Conservation (phyloP, 2,113 vertebrate genomes). For the Seriola aureovittata region DNA sequence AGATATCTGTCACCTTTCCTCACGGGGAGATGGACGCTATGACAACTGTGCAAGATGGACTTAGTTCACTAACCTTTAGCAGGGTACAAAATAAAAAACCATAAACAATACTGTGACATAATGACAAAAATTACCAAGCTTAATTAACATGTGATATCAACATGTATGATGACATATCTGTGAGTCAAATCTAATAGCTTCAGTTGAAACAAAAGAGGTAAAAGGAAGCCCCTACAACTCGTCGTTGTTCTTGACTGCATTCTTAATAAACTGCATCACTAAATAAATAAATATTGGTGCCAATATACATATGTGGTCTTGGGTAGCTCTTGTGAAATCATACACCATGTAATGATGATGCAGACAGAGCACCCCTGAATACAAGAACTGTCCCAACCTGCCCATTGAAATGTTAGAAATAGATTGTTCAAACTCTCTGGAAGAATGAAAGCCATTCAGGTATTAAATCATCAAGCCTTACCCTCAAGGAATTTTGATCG, state of each 20-base stretch:
- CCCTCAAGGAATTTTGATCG: not conserved
- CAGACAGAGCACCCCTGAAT: not conserved
- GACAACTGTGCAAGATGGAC: conserved; percentile 14
- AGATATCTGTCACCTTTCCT: conserved; percentile 55
- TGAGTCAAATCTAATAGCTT: not conserved
- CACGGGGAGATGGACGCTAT: conserved; percentile 6
- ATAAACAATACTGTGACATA: no score
- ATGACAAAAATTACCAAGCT: not conserved
- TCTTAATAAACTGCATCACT: not conserved
- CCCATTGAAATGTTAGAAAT: not conserved
- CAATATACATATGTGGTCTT: no score
- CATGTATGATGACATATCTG: not conserved
- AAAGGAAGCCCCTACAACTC: no score
- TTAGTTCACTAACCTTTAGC: conserved; percentile 15
- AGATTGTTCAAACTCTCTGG: not conserved
- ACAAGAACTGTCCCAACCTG: not conserved
- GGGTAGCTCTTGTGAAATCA: not conserved
- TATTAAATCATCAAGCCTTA: conserved; percentile 4
- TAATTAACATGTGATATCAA: not conserved
- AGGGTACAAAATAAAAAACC: not conserved
- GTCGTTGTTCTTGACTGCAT: not conserved
- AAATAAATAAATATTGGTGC: not conserved
- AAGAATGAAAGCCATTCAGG: conserved; percentile 5
- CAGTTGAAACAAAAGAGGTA: not conserved
- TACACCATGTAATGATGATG: not conserved